Evolutionary conservation across 2,797 vertebrate species (phyloP).

Genomic region (Pipistrellus pygmaeus): DNA sequence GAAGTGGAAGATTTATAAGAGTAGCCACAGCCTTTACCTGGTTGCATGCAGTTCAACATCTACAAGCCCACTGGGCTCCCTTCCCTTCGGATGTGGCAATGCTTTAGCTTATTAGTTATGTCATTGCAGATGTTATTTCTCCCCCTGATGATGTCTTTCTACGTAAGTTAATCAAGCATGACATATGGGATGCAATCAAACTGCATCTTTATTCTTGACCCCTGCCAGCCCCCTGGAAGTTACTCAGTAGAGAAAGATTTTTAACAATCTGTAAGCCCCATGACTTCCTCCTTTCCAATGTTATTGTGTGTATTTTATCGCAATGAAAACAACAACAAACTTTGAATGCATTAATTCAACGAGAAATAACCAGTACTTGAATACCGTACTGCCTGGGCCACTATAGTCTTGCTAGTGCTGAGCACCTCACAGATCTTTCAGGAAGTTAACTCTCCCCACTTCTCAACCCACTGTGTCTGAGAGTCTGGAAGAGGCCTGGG

Average conservation of each 20-base stretch:
- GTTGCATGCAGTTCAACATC: not conserved
- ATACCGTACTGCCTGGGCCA: not conserved
- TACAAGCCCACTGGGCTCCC: not conserved
- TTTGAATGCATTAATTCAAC: not conserved
- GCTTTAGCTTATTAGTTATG: not conserved
- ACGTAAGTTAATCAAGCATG: not conserved
- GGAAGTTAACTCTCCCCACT: not conserved
- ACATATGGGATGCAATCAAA: not conserved
- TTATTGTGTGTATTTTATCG: not conserved
- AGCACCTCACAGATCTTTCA: not conserved
- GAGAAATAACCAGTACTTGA: not conserved
- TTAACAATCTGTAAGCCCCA: not conserved
- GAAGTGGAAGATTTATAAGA: not conserved
- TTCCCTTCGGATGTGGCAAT: not conserved
- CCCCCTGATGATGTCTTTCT: not conserved
- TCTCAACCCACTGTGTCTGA: not conserved
- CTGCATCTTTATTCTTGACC: conserved; percentile 31
- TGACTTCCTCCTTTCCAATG: not conserved
- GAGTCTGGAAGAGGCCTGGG: not conserved
- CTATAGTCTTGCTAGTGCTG: not conserved
- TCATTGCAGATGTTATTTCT: not conserved
- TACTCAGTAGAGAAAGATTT: not conserved
- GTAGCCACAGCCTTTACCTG: not conserved
- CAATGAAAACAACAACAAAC: not conserved
- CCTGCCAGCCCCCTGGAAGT: not conserved